These are phyloP conservation scores for Hemibagrus guttatus DNA, from an alignment of 2,797 vertebrate species.

Conservation along the genomic window DNA sequence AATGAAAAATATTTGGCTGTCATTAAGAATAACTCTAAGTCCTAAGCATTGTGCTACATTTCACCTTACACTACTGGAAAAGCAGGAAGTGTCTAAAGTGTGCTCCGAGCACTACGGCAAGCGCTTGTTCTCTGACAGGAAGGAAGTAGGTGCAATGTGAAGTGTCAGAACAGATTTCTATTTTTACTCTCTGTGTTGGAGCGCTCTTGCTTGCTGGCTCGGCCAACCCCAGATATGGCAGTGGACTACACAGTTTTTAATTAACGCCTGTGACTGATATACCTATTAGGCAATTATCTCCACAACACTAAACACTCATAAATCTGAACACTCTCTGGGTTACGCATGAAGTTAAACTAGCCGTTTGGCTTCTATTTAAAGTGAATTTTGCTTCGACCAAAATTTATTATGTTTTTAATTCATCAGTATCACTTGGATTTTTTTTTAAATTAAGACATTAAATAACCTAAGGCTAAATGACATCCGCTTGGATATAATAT, in stretches of 20 bases:
- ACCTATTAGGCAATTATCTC: conserved; percentile 62
- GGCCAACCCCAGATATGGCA: conserved; percentile 61
- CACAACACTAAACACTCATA: conserved; percentile 7
- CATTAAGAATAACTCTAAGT: not conserved
- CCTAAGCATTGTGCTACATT: not conserved
- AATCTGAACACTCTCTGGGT: not conserved
- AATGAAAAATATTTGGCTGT: not conserved
- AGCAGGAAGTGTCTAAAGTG: conserved; percentile 45
- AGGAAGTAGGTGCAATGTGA: conserved; percentile 65
- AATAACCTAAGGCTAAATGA: not conserved
- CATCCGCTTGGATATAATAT: not conserved
- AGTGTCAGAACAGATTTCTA: conserved; percentile 62
- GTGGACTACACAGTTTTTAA: conserved; percentile 67
- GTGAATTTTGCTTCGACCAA: not conserved
- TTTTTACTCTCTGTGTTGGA: conserved; percentile 66
- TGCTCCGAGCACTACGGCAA: not conserved
- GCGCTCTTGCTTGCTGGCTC: conserved; percentile 55
- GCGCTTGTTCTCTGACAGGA: conserved; percentile 54
- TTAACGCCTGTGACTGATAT: conserved; percentile 60
- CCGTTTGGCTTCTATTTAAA: not conserved
- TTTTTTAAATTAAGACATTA: not conserved
- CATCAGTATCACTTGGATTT: not conserved
- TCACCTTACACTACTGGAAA: conserved; percentile 22
- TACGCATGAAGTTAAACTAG: not conserved
- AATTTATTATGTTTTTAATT: not conserved